Percentiles rank a stretch among this genome's conserved stretches.
Conservation (phyloP, 2,797 vertebrate genomes). For the Sebastes nivosus region DNA sequence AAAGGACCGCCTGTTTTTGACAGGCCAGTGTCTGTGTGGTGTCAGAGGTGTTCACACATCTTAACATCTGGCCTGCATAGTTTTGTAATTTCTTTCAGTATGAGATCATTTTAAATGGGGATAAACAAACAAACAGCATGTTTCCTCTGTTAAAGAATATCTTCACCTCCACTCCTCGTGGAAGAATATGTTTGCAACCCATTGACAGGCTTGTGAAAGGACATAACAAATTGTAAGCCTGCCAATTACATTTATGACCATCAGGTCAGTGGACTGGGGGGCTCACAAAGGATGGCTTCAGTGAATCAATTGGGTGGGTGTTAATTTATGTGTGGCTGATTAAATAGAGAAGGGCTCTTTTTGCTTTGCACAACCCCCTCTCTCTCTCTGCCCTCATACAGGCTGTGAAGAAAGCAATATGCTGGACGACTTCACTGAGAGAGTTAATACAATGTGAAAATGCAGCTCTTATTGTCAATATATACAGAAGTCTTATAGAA, state of each 20-base stretch:
- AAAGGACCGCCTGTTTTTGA: slow-evolving; percentile 57
- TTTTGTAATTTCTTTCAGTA: not conserved
- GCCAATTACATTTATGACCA: slow-evolving; percentile 66
- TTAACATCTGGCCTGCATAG: slow-evolving; percentile 28
- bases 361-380: slow-evolving; percentile 22
- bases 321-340: slow-evolving; percentile 69
- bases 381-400: not conserved
- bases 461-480: not conserved
- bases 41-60: slow-evolving; percentile 21
- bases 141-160: not conserved
- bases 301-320: slow-evolving; percentile 54
- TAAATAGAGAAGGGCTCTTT: slow-evolving; percentile 44
- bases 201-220: slow-evolving; percentile 50
- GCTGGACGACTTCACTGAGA: not conserved
- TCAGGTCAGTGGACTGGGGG: slow-evolving; percentile 52
- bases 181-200: not conserved
- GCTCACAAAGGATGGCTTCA: slow-evolving; percentile 55
- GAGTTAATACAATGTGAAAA: not conserved
- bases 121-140: not conserved
- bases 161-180: not conserved
- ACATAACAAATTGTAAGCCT: slow-evolving; percentile 42
- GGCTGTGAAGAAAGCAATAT: slow-evolving; percentile 24
- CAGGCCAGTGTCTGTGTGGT: slow-evolving; percentile 24
- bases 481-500: not conserved
- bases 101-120: not conserved